Base-by-base conservation (phyloP, 2,888 invertebrate species). In the Tuta absoluta region DNA sequence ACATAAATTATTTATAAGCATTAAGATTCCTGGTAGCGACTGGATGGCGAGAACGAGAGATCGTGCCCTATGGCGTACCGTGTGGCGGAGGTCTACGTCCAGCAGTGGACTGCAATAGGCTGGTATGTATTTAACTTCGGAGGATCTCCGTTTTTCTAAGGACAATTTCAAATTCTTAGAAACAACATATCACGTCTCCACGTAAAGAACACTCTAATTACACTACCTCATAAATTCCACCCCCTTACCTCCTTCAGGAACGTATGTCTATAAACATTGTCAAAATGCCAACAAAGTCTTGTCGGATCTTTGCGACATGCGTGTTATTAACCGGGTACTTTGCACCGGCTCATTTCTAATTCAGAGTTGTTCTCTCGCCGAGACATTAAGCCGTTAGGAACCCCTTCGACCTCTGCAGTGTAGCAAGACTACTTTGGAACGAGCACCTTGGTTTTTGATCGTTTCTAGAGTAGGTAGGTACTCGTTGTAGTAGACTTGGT, bases 291-390 rank as follows among this genome's bases (percentile, higher is more conserved):
- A 80, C 80, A 79, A 78, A 79, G 77, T 77, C 73, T 65, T 67
- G 65, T 71, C 17, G 66, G 75, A 77, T 75, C 75, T 73, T 76
- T 76, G 81, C 82, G 85, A 86, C 82, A 83, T 88, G 85, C 84
- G 77, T 73, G 86, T 88, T 87, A 87, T 87, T 87, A 88, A 85
- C 82, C 78, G 74, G 76, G 73, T 83, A 82, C 82, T 82, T 83
- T 75, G 78, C 72, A 73, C 76, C 76, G 79, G 81, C 82, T 90
- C 87, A 89, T 91, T 90, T 86, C 88, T 89, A 89, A 91, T 91
- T 91, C 91, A 82, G 86, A 77, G 82, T 82, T 80, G 84, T 82
- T 82, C 84, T 75, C 81, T 73, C 79, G 73, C 70, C 74, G 85
- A 79, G 82, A 86, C 87, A 85, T 87, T 87, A 88, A 88, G 87